A percentile compares a stretch with the other conserved stretches of the same genome.
These are phyloP conservation scores for Synodontis membranacea DNA, from an alignment of 2,113 vertebrate species.

Conservation along the genomic window DNA sequence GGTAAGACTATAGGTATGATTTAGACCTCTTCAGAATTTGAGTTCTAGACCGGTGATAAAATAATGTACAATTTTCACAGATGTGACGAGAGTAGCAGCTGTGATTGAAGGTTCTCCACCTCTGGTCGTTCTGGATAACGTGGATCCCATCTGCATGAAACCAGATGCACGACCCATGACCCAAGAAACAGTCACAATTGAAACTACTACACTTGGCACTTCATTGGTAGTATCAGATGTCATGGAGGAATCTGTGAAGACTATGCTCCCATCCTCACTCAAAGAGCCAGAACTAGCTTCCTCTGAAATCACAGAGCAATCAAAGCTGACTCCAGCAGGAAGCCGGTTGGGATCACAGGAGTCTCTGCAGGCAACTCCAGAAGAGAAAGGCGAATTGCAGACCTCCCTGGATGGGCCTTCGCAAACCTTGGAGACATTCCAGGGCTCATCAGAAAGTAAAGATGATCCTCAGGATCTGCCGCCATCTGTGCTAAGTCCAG, in stretches of 20 bases:
- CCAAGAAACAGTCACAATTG: neutral
- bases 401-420: neutral
- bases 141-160: conserved; percentile 12
- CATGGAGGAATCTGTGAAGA: neutral
- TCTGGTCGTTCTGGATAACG: neutral
- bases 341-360: neutral
- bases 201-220: neutral
- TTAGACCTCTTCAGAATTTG: neutral
- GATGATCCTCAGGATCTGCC: neutral
- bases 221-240: neutral
- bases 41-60: neutral
- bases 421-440: neutral
- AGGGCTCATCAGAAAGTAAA: neutral
- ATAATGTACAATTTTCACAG: neutral
- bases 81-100: neutral
- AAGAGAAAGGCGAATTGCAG: neutral
- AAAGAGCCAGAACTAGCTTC: neutral
- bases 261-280: neutral
- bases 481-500: neutral
- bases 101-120: neutral
- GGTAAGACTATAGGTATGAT: conserved; percentile 10
- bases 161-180: neutral
- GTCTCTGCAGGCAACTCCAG: neutral
- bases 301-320: neutral
- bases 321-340: neutral